These are phyloP conservation scores for Nerophis lumbriciformis DNA, from an alignment of 2,113 vertebrate genomes.

Conservation along the genomic window DNA sequence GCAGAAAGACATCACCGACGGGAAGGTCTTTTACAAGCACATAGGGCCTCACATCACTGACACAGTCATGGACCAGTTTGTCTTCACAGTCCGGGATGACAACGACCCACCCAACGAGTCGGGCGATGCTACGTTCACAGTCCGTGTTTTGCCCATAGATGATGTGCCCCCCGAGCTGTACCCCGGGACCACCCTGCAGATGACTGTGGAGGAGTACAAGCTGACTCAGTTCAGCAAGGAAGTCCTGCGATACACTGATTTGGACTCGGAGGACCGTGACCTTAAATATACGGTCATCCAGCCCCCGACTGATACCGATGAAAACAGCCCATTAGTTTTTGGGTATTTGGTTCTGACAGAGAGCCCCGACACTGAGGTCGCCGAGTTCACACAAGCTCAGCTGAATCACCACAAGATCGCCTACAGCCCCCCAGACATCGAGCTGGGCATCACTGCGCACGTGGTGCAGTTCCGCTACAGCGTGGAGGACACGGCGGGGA, in stretches of 20 bases:
- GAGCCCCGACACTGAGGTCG: constrained; percentile 74
- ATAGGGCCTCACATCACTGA: constrained; percentile 80
- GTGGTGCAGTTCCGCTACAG: constrained; percentile 86
- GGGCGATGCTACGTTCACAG: constrained; percentile 74
- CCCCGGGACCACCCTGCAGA: constrained; percentile 78
- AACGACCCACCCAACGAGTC: constrained; percentile 91
- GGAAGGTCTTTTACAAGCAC: constrained; percentile 85
- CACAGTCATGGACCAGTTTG: constrained; percentile 79
- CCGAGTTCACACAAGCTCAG: constrained; percentile 91
- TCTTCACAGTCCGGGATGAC: constrained; percentile 87
- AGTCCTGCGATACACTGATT: constrained; percentile 84
- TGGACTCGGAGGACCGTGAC: constrained; percentile 88
- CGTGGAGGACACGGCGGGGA: constrained; percentile 85
- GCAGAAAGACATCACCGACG: constrained; percentile 85
- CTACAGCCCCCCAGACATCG: constrained; percentile 80
- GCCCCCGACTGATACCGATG: constrained; percentile 82
- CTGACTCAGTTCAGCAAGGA: constrained; percentile 82
- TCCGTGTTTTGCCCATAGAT: constrained; percentile 83
- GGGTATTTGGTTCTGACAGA: constrained; percentile 86
- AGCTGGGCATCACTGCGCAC: constrained; percentile 85
- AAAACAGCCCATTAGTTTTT: constrained; percentile 76
- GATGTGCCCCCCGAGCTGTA: constrained; percentile 82
- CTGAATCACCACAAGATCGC: constrained; percentile 93
- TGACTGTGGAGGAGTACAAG: constrained; percentile 87
- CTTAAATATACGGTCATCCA: constrained; percentile 82